Evolutionary conservation across 2,797 vertebrate genomes (phyloP), one percentile per base, ranked within the genome.

Genomic region (Podarcis lilfordi): DNA sequence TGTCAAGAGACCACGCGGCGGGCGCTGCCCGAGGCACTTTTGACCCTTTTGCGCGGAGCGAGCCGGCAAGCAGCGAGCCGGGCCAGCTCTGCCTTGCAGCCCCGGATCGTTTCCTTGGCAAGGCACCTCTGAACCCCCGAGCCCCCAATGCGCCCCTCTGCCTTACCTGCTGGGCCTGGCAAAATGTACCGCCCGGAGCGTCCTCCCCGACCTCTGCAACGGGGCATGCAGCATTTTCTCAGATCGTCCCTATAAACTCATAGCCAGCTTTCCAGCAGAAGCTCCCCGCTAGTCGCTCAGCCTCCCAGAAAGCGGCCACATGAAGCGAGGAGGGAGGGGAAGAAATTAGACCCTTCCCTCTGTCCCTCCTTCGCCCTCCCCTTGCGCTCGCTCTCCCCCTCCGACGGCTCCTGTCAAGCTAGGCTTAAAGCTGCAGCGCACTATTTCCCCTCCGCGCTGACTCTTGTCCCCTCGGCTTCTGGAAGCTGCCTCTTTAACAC

Each of bases 401-500:
- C 50, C 6, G 64, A 86, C 2, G 86, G 87, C 89, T 88, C 78
- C 83, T 87, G 92, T 88, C 92, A 93, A 55, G 95, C 92, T 86
- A 89, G 21, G 50, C 90, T 96, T 96, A 96, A 95, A 96, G 95
- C 69, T 91, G 88, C 92, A 95, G 94, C 78, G 85, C 83, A 85
- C 89, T 83, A 89, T 91, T 91, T 88, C 78, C 89, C 84, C 86
- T 90, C 45, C 32, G 29, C 87, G 40, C 91, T 68, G 91, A 84
- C 94, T 90, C 88, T 88, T 66, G 89, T 85, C 92, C 91, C 84
- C 6, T 85, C 86, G 3, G 80, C 45, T 25, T 43, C 32, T 68
- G 86, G 93, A n/a, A 86, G 94, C 95, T 93, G 95, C 92, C 91
- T 93, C 95, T 94, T 94, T 93, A 95, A 94, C 85, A 86, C 91